Evolutionary conservation across 2,113 vertebrate species (phyloP), one percentile per base, ranked within the genome.

Genomic region (Delphinus delphis): DNA sequence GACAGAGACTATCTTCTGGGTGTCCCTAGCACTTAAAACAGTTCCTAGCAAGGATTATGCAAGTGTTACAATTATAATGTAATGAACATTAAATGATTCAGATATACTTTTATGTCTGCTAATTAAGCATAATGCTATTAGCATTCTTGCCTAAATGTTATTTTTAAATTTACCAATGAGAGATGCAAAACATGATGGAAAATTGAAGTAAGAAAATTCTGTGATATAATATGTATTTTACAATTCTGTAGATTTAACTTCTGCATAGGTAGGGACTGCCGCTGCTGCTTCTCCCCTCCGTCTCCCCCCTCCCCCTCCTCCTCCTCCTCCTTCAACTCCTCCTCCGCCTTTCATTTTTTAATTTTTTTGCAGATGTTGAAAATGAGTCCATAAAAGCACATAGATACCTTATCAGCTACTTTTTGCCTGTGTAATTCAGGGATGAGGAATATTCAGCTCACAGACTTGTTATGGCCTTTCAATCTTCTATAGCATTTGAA

Each of bases 11-110:
- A 6, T 50, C 65, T 90, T 96, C 38, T 23, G 25, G 60, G 17
- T 33, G 31, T 88, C 50, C 73, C 62, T 79, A 88, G 28, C 36
- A 15, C 17, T 85, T 76, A 81, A 70, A 18, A 93, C 5, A 71
- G 18, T 79, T 94, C 17, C 68, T 87, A 68, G 68, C 62, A 77
- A 87, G 79, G 47, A 74, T 81, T 44, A 73, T 44, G 18, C 25
- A 68, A 62, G n/a, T 33, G 63, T 76, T 65, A 44, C 65, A 94
- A 67, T 36, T 53, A 58, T 44, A 92, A 36, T 88, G 20, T 63
- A 73, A 79, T 47, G 63, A 60, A 93, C 90, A 85, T 82, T 50
- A 90, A 93, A 71, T 95, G 44, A 74, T 70, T 96, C 5, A 88
- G 38, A 18, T 74, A 28, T 58, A 33, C 41, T 60, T 94, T 90